A percentile compares a stretch with the other conserved stretches of the same genome.
These are phyloP conservation scores for Achroia grisella DNA, from an alignment of 1,140 invertebrate genomes.

Conservation along the genomic window DNA sequence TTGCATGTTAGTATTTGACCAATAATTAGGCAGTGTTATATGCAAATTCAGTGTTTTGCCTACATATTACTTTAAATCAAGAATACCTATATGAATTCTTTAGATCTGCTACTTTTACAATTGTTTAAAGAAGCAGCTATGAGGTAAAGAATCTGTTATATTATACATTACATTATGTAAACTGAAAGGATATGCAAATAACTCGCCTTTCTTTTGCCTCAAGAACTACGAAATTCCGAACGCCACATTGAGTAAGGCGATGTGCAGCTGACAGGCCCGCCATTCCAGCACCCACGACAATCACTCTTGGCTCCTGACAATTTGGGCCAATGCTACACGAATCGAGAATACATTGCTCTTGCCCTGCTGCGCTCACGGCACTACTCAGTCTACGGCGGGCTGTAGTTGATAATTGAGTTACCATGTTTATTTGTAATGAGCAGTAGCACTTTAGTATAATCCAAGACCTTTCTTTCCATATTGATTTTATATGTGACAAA, in stretches of 20 bases:
- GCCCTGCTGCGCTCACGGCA: slow-evolving; percentile 28
- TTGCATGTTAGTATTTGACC: too few relatives aligned
- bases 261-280: slow-evolving; percentile 84
- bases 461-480: slow-evolving; percentile 15
- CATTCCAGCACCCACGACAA: slow-evolving; percentile 85
- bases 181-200: slow-evolving; percentile 1
- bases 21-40: too few relatives aligned
- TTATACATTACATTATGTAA: too few relatives aligned
- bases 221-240: slow-evolving; percentile 79
- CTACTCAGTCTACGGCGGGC: slow-evolving; percentile 25
- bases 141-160: too few relatives aligned
- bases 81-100: too few relatives aligned
- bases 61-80: too few relatives aligned
- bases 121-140: too few relatives aligned
- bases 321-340: slow-evolving; percentile 72
- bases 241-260: slow-evolving; percentile 79
- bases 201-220: slow-evolving; percentile 82
- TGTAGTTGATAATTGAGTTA: slow-evolving; percentile 7
- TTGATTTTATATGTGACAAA: slow-evolving; percentile 39
- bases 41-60: too few relatives aligned
- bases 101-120: too few relatives aligned
- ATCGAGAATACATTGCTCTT: slow-evolving; percentile 55
- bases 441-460: slow-evolving; percentile 14
- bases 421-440: slow-evolving; percentile 6
- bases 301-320: slow-evolving; percentile 77